These are phyloP conservation scores for Pseudococcus longispinus DNA, from an alignment of 2,888 invertebrate species.

Conservation along the genomic window DNA sequence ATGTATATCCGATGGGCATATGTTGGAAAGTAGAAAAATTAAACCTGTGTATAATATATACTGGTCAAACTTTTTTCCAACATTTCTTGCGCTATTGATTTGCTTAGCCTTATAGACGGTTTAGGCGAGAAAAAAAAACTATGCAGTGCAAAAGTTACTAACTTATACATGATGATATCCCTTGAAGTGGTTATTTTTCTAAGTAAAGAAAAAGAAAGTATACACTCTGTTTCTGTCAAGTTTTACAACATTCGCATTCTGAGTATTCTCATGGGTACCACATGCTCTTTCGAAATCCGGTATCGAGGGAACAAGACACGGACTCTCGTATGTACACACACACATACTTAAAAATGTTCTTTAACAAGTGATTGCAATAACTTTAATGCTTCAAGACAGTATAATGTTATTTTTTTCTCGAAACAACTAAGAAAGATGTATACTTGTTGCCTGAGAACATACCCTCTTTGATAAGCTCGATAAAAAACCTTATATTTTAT, in stretches of 20 bases:
- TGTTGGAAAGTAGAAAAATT: neutral
- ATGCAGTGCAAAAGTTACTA: conserved; percentile 44
- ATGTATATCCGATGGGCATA: neutral
- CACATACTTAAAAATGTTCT: conserved; percentile 45
- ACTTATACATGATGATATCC: conserved; percentile 56
- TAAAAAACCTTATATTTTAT: neutral
- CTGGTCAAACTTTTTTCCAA: conserved; percentile 28
- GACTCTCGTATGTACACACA: conserved; percentile 29
- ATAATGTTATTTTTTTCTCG: conserved; percentile 20
- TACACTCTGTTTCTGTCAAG: conserved; percentile 56
- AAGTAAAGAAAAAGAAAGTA: conserved; percentile 55
- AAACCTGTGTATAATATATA: conserved; percentile 28
- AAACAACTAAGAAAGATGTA: conserved; percentile 21
- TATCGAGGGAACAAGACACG: conserved; percentile 41
- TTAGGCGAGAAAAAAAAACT: conserved; percentile 5
- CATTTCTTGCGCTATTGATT: conserved; percentile 24
- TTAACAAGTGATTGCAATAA: conserved; percentile 49
- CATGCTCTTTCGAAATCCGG: conserved; percentile 47
- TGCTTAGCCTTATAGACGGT: conserved; percentile 36
- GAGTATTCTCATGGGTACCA: conserved; percentile 53
- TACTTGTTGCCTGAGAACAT: conserved; percentile 25
- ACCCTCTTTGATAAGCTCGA: neutral
- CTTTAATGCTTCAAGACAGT: conserved; percentile 44
- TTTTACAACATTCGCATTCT: conserved; percentile 56
- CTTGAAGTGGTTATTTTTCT: conserved; percentile 56